Percentiles rank a stretch among this genome's conserved stretches.
Conservation (phyloP, 1,140 invertebrate genomes). For the Nixonia krombeini region DNA sequence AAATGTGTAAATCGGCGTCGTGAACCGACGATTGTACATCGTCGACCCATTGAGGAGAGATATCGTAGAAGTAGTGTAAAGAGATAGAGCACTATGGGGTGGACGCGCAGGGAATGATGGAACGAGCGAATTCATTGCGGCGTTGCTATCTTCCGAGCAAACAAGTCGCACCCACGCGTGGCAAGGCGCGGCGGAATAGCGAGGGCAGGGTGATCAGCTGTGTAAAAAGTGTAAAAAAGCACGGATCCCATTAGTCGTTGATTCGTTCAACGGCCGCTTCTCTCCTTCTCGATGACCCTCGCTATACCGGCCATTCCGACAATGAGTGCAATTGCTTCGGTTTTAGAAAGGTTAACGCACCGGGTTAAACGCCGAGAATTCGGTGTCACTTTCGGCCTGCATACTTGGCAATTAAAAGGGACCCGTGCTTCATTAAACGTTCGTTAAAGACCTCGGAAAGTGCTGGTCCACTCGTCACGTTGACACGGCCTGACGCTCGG, state of each 20-base stretch:
- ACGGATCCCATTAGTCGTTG: slow-evolving; percentile 59
- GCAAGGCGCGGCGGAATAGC: too few relatives aligned
- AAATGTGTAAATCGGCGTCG: too few relatives aligned
- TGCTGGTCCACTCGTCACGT: slow-evolving; percentile 10
- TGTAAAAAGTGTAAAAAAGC: slow-evolving; percentile 58
- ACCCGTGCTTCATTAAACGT: slow-evolving; percentile 38
- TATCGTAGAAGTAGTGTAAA: too few relatives aligned
- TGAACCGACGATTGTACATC: too few relatives aligned
- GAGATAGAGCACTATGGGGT: too few relatives aligned
- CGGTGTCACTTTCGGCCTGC: slow-evolving; percentile 60
- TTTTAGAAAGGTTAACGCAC: slow-evolving; percentile 66
- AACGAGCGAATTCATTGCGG: slow-evolving; percentile 24
- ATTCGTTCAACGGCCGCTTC: slow-evolving; percentile 34
- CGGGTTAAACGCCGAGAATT: slow-evolving; percentile 66
- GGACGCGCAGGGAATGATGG: slow-evolving; percentile 6
- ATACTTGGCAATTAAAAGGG: slow-evolving; percentile 42
- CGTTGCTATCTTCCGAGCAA: slow-evolving; percentile 32
- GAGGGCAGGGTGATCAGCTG: slow-evolving; percentile 39
- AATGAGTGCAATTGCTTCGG: slow-evolving; percentile 68
- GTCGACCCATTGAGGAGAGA: too few relatives aligned
- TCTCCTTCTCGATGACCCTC: slow-evolving; percentile 38
- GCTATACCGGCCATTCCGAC: slow-evolving; percentile 36
- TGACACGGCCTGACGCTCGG: too few relatives aligned
- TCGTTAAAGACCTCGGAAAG: slow-evolving; percentile 22
- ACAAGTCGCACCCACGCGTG: slow-evolving; percentile 41